Evolutionary conservation across 2,888 invertebrate genomes (phyloP).

Genomic region (Zygogramma bicolorata): DNA sequence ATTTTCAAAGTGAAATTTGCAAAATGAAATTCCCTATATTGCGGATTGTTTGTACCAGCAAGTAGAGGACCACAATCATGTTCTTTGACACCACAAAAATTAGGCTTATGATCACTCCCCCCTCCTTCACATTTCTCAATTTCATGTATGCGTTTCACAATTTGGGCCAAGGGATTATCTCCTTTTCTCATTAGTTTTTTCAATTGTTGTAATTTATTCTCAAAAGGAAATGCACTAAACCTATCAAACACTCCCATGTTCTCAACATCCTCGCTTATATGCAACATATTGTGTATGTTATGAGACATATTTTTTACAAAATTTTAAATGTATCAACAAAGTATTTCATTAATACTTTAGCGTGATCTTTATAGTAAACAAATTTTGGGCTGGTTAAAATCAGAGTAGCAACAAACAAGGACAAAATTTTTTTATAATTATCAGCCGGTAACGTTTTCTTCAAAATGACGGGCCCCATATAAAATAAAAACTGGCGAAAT

Average conservation of each 20-base stretch:
- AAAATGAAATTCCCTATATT: neutral
- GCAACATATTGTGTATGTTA: neutral
- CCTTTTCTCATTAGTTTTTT: neutral
- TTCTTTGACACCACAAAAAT: neutral
- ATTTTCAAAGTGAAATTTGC: neutral
- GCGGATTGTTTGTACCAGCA: neutral
- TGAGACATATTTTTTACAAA: neutral
- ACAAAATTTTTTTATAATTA: neutral
- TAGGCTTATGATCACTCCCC: neutral
- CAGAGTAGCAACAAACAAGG: neutral
- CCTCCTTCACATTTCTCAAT: neutral
- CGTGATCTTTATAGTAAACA: neutral
- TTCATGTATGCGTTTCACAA: neutral
- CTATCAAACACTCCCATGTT: neutral
- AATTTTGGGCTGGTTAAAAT: neutral
- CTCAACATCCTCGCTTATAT: too few species aligned
- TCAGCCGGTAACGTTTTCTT: neutral
- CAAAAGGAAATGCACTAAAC: neutral
- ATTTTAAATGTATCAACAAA: neutral
- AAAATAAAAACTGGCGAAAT: too few species aligned
- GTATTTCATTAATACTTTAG: neutral
- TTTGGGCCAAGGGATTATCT: neutral
- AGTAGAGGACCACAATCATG: neutral
- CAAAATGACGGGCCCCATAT: too few species aligned
- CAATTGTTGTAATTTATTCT: neutral